These are phyloP conservation scores for Cephalotes varians DNA, from an alignment of 2,888 invertebrate species.

Conservation along the genomic window DNA sequence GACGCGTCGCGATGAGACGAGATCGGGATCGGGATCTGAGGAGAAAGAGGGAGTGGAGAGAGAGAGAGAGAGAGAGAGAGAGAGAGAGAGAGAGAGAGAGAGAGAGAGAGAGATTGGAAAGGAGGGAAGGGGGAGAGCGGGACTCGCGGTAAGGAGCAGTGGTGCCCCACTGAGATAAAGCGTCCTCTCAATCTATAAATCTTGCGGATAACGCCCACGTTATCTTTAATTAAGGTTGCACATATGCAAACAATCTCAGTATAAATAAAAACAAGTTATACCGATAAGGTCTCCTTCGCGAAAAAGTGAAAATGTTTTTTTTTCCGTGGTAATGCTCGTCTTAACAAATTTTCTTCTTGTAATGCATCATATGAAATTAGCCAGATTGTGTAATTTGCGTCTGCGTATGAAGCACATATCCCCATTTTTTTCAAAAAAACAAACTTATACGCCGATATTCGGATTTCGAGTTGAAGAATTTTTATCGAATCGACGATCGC, in stretches of 20 bases:
- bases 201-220: slow-evolving; percentile 11
- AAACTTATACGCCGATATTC: not conserved
- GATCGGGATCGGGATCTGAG: slow-evolving; percentile 46
- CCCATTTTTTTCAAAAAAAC: no score
- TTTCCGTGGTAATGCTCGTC: not conserved
- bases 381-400: not conserved
- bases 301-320: not conserved
- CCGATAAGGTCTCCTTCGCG: not conserved
- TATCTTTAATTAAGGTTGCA: not conserved
- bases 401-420: no score
- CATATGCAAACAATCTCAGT: not conserved
- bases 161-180: slow-evolving; percentile 62
- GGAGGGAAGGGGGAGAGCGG: slow-evolving; percentile 11
- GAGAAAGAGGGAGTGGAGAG: slow-evolving; percentile 62
- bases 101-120: not conserved
- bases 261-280: not conserved
- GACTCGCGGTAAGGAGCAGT: slow-evolving; percentile 57
- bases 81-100: slow-evolving; percentile 1
- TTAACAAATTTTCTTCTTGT: not conserved
- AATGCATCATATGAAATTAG: not conserved
- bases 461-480: no score
- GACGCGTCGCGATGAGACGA: slow-evolving; percentile 62
- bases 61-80: slow-evolving; percentile 26
- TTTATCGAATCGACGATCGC: not conserved
- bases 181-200: not conserved